Percentiles rank a stretch among this genome's conserved stretches.
These are phyloP conservation scores for Notarius quadriscutis DNA, from an alignment of 2,113 vertebrate genomes.

Conservation along the genomic window DNA sequence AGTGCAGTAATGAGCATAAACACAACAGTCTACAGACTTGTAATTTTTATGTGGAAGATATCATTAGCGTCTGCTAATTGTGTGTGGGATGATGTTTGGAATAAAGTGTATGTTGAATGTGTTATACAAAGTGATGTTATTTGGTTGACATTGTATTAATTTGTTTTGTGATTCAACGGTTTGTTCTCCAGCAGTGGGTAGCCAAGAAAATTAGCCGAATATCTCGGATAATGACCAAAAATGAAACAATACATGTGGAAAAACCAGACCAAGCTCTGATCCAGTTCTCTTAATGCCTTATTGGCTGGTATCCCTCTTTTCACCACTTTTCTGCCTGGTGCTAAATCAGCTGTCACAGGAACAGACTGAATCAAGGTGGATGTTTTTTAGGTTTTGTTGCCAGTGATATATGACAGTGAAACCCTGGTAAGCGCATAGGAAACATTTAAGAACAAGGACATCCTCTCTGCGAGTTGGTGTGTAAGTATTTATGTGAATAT, in stretches of 20 bases:
- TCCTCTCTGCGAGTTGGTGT: not conserved
- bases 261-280: not conserved
- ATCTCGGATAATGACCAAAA: not conserved
- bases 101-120: not conserved
- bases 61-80: slow-evolving; percentile 26
- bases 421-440: slow-evolving; percentile 10
- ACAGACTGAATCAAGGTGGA: not conserved
- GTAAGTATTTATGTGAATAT: not conserved
- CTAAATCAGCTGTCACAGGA: not conserved
- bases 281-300: not conserved
- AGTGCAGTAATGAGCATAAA: slow-evolving; percentile 39
- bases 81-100: slow-evolving; percentile 3
- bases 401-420: slow-evolving; percentile 20
- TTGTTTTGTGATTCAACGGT: slow-evolving; percentile 23
- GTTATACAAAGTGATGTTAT: not conserved
- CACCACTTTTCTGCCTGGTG: not conserved
- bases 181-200: not conserved
- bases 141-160: slow-evolving; percentile 18
- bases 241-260: not conserved
- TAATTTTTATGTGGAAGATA: slow-evolving; percentile 22
- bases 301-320: not conserved
- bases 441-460: slow-evolving; percentile 1
- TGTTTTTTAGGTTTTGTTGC: not conserved
- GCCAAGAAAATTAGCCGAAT: not conserved
- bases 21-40: slow-evolving; percentile 25